These are phyloP conservation scores for Onychostoma macrolepis DNA, from an alignment of 2,113 vertebrate genomes.

Conservation along the genomic window DNA sequence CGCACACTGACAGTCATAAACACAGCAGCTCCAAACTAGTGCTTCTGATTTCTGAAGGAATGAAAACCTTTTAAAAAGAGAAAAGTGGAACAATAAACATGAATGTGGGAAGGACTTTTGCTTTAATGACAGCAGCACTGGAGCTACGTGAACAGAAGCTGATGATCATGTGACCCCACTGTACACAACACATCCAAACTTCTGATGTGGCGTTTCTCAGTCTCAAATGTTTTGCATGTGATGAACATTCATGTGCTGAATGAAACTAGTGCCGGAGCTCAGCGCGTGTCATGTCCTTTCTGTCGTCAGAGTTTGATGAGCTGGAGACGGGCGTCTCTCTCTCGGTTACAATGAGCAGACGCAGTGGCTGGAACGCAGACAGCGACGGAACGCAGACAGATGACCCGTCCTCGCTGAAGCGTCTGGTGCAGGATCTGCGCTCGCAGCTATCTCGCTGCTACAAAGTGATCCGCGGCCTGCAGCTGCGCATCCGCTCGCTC, in stretches of 20 bases:
- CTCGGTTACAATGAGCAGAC: slow-evolving; percentile 63
- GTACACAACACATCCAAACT: too few relatives aligned
- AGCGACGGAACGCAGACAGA: slow-evolving; percentile 8
- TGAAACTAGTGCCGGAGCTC: background rate
- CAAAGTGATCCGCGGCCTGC: slow-evolving; percentile 87
- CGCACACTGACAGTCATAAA: background rate
- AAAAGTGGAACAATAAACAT: background rate
- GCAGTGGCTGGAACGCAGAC: slow-evolving; percentile 60
- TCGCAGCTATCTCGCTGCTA: slow-evolving; percentile 85
- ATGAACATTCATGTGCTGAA: background rate
- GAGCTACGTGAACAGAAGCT: background rate
- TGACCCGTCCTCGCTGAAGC: slow-evolving; percentile 66
- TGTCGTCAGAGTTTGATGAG: slow-evolving; percentile 84
- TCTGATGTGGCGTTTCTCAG: background rate
- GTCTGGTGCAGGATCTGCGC: slow-evolving; percentile 84
- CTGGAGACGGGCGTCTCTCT: slow-evolving; percentile 79
- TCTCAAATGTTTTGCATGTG: background rate
- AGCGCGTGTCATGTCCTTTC: background rate
- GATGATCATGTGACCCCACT: too few relatives aligned
- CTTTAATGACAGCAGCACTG: background rate
- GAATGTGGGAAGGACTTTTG: background rate
- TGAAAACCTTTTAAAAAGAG: background rate
- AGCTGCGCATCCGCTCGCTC: slow-evolving; percentile 82
- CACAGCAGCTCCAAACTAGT: too few relatives aligned
- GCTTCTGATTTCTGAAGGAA: background rate